Percentiles rank a stretch among this genome's conserved stretches.
phyloP scores from a whole-genome alignment of 2,888 invertebrate species.

The Diarsia mendica region DNA sequence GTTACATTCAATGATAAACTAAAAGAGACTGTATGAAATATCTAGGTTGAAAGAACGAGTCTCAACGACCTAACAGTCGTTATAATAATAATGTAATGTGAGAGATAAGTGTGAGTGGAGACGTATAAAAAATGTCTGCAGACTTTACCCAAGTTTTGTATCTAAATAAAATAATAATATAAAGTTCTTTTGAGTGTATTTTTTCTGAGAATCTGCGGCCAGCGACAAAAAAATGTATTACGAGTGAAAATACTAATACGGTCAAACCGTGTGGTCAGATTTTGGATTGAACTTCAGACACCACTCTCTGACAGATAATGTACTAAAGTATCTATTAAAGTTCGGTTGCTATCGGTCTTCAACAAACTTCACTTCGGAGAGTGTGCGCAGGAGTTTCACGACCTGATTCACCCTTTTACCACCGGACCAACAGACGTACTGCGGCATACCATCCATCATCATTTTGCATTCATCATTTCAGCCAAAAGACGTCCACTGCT shows the following conservation, averaged over 20 bases:
- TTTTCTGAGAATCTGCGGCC: constrained; percentile 14
- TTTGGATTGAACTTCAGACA: background rate
- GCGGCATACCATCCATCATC: no score
- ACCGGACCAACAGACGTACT: no score
- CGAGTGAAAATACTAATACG: no score
- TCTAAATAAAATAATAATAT: constrained; percentile 21
- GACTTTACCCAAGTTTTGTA: constrained; percentile 9
- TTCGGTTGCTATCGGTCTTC: no score
- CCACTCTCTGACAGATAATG: background rate
- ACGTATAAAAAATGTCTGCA: constrained; percentile 32
- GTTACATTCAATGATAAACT: background rate
- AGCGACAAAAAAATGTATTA: background rate
- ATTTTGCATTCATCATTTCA: no score
- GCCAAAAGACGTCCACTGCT: no score
- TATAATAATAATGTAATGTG: constrained; percentile 10
- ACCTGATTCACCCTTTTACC: no score
- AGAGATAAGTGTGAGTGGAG: background rate
- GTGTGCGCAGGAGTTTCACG: no score
- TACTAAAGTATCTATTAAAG: background rate
- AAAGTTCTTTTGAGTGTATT: background rate
- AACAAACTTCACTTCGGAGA: no score
- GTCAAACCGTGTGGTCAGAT: background rate
- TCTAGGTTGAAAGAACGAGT: background rate
- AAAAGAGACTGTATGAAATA: background rate
- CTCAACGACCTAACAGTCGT: background rate